Conservation (phyloP, 1,140 invertebrate species). For the Drosophila repletoides region DNA sequence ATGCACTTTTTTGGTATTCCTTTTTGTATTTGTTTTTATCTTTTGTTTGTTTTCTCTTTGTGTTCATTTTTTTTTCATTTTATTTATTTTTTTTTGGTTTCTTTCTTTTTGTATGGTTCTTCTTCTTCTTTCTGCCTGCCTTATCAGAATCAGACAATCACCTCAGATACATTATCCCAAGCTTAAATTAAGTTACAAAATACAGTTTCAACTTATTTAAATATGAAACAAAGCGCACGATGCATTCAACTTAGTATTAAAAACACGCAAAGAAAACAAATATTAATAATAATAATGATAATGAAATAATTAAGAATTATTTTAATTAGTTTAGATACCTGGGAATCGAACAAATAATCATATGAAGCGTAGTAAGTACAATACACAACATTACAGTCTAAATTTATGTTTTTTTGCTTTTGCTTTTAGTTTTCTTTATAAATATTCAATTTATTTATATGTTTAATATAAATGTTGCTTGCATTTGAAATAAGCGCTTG, state of each 20-base stretch:
- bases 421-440: conserved; percentile 11
- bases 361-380: conserved; percentile 54
- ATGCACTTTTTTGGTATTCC: conserved; percentile 45
- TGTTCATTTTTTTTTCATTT: conserved; percentile 34
- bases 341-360: conserved; percentile 35
- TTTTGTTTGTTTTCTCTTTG: conserved; percentile 6
- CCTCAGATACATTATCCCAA: conserved; percentile 33
- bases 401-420: conserved; percentile 50
- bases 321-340: conserved; percentile 28
- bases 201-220: conserved; percentile 63
- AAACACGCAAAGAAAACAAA: conserved; percentile 45
- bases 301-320: too few relatives aligned
- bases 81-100: conserved; percentile 37
- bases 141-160: conserved; percentile 20
- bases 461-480: conserved; percentile 51
- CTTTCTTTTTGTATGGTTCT: conserved; percentile 31
- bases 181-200: conserved; percentile 68
- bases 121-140: conserved; percentile 19
- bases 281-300: too few relatives aligned
- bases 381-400: conserved; percentile 68
- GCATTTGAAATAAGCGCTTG: conserved; percentile 61
- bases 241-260: conserved; percentile 55
- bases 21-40: conserved; percentile 25
- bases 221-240: conserved; percentile 66
- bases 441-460: conserved; percentile 45